Evolutionary conservation across 2,888 invertebrate genomes (phyloP), one percentile per base, ranked within the genome.

Genomic region (Neocrepidodera transversa): DNA sequence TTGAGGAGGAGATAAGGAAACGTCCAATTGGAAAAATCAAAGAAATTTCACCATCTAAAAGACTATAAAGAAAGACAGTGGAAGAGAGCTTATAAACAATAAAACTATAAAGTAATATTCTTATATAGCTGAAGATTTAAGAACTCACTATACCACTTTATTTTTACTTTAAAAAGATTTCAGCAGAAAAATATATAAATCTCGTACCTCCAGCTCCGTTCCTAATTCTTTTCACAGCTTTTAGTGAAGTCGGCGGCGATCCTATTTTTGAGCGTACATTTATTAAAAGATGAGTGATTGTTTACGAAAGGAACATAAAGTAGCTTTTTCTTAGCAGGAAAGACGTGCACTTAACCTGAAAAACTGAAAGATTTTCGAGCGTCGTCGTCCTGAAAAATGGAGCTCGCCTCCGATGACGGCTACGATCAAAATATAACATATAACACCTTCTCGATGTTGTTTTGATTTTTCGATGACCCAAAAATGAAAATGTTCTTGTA

Each of bases 281-380:
- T 68, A 69, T 68, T 67, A 63, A 58, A 66, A 64, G 67, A 71
- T 69, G 69, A 70, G 67, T 67, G 70, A 72, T 71, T 72, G 71
- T 71, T 72, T 70, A 69, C 69, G 68, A 69, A 68, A 67, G 65
- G 63, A 67, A 57, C 68, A 68, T 70, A 68, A 66, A 68, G 57
- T 54, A 55, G 40, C 54, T 58, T 65, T 55, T 68, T 71, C 68
- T 60, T 65, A 61, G 58, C 64, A 68, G 65, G 61, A 68, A 68
- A 69, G 68, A 69, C 66, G 69, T 65, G 70, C 72, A 72, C 72
- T 72, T 70, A 45, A 45, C 45, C 45, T 45, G 45, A 40, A 40
- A 40, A 3, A 18, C 40, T 40, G 40, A 45, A 45, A 45, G 45
- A 26, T 16, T 45, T 45, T 45, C 26, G 49, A n/a, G n/a, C n/a